Conservation (phyloP, 2,888 invertebrate species). For the Chloroclystis v-ata region DNA sequence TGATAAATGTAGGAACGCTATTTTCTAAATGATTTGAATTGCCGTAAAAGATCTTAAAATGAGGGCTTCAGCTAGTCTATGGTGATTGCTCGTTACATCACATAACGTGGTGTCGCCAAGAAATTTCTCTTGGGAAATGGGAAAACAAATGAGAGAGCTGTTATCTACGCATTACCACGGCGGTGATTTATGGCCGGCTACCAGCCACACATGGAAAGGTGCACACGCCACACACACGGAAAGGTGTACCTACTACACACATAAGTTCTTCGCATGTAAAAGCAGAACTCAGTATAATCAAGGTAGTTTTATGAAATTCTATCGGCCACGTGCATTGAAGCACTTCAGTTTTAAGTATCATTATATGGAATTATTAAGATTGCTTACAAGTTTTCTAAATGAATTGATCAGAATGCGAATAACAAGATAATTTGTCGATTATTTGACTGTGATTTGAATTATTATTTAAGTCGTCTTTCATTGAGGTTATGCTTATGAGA, state of each 20-base stretch:
- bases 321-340: too few species aligned
- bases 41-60: constrained; percentile 10
- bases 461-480: neutral
- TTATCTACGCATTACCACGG: constrained; percentile 73
- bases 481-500: too few species aligned
- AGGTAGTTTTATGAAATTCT: neutral
- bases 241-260: neutral
- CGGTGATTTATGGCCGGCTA: constrained; percentile 68
- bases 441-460: neutral
- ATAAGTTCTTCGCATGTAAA: neutral
- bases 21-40: constrained; percentile 6
- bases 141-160: constrained; percentile 74
- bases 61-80: constrained; percentile 28
- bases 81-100: constrained; percentile 65
- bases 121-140: constrained; percentile 73
- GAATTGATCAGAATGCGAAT: too few species aligned
- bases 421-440: too few species aligned
- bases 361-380: too few species aligned
- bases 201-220: constrained; percentile 39
- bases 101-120: constrained; percentile 59
- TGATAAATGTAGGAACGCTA: constrained; percentile 15
- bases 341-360: too few species aligned
- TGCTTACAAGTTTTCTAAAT: too few species aligned
- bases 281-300: neutral
- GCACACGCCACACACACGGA: constrained; percentile 8